Evolutionary conservation across 2,113 vertebrate species (phyloP).

Genomic region (Cyprinus carpio): DNA sequence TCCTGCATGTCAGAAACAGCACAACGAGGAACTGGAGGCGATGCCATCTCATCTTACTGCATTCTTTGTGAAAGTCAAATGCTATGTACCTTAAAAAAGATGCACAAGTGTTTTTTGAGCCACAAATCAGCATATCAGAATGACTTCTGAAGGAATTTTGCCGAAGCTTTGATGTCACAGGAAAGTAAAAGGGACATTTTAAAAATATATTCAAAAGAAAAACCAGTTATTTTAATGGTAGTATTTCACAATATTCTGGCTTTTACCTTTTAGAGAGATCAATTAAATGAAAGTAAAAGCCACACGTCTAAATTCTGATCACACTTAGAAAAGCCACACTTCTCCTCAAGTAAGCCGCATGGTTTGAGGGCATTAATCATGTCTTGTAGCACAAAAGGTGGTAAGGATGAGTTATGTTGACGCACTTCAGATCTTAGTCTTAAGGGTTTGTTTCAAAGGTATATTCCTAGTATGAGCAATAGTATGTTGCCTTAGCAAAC

Average conservation of each 20-base stretch:
- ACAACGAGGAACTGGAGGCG: constrained; percentile 88
- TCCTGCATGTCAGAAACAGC: constrained; percentile 87
- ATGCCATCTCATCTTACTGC: constrained; percentile 96
- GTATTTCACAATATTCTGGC: too few relatives aligned
- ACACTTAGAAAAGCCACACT: too few relatives aligned
- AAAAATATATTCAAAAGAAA: too few relatives aligned
- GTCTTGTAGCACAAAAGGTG: not conserved
- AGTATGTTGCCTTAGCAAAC: not conserved
- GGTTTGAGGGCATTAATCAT: not conserved
- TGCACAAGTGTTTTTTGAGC: not conserved
- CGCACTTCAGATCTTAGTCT: not conserved
- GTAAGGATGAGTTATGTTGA: not conserved
- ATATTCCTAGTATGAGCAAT: not conserved
- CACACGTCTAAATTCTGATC: too few relatives aligned
- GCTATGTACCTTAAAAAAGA: constrained; percentile 77
- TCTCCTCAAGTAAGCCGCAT: not conserved
- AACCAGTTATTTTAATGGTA: too few relatives aligned
- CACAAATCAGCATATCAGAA: too few relatives aligned
- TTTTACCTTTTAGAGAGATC: too few relatives aligned
- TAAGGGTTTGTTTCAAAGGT: not conserved
- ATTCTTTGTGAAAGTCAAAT: constrained; percentile 99
- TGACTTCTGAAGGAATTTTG: too few relatives aligned
- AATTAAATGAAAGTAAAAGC: too few relatives aligned
- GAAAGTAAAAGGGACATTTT: too few relatives aligned
- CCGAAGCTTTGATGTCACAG: too few relatives aligned